Evolutionary conservation across 2,888 invertebrate genomes (phyloP).

Genomic region (Agrochola lota): DNA sequence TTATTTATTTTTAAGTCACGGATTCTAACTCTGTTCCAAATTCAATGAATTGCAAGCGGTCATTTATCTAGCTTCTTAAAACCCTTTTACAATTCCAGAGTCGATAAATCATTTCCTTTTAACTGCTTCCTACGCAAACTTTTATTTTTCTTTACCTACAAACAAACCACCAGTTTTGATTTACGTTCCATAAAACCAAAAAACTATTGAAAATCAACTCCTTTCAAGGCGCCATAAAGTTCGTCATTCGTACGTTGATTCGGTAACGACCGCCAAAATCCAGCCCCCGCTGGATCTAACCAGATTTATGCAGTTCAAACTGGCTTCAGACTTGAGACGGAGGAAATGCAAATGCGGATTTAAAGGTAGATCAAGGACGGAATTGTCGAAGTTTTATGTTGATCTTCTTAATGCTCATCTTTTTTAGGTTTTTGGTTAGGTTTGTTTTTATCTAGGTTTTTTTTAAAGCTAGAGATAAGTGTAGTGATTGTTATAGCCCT

Average conservation of each 20-base stretch:
- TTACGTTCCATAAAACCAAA: not conserved
- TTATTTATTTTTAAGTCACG: no score
- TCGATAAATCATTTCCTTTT: not conserved
- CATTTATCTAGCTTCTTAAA: no score
- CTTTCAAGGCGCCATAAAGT: conserved; percentile 37
- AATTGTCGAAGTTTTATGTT: conserved; percentile 70
- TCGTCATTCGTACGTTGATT: conserved; percentile 48
- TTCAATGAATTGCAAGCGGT: no score
- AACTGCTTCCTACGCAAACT: no score
- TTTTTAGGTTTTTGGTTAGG: conserved; percentile 14
- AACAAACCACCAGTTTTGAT: conserved; percentile 9
- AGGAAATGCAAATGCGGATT: conserved; percentile 75
- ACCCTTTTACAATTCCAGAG: no score
- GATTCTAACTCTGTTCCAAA: no score
- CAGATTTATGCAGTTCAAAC: conserved; percentile 78
- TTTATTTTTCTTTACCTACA: not conserved
- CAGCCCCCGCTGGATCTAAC: conserved; percentile 64
- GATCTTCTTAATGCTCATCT: conserved; percentile 49
- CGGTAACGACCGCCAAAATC: conserved; percentile 69
- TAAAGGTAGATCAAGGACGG: conserved; percentile 70
- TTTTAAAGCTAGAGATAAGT: no score
- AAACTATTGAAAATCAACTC: conserved; percentile 38
- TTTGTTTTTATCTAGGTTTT: conserved; percentile 16
- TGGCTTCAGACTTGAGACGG: conserved; percentile 66
- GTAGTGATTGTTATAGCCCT: not conserved